phyloP scores from a whole-genome alignment of 2,888 invertebrate species.

The Euzetes globulus region DNA sequence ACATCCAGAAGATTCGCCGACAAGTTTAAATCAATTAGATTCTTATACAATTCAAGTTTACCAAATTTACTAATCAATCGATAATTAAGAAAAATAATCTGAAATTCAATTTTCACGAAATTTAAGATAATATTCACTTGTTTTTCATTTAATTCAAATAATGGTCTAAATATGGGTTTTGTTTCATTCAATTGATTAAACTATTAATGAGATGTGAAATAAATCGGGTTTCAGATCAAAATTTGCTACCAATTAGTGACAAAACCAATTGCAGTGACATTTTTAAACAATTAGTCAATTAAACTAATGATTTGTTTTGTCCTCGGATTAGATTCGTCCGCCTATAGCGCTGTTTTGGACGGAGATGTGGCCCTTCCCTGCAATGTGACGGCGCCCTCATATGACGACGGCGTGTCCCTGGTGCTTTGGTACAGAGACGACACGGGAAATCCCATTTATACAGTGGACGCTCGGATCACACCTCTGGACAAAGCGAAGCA shows the following conservation, averaged over 20 bases:
- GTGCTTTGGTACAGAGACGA: conserved; percentile 38
- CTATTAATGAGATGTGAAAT: too few relatives aligned
- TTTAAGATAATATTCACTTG: neutral
- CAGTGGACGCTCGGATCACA: conserved; percentile 35
- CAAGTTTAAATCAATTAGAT: too few relatives aligned
- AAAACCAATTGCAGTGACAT: too few relatives aligned
- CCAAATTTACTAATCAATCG: too few relatives aligned
- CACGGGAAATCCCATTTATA: conserved; percentile 35
- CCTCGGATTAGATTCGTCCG: conserved; percentile 30
- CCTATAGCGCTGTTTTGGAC: conserved; percentile 30
- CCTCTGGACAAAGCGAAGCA: conserved; percentile 33
- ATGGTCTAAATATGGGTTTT: too few relatives aligned
- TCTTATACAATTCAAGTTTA: too few relatives aligned
- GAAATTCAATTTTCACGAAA: too few relatives aligned
- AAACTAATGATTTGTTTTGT: neutral
- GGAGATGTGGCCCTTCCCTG: conserved; percentile 32
- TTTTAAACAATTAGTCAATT: neutral
- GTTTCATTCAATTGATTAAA: too few relatives aligned
- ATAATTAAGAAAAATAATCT: too few relatives aligned
- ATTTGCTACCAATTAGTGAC: too few relatives aligned
- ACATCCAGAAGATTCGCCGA: too few relatives aligned
- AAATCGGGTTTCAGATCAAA: too few relatives aligned
- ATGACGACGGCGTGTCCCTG: conserved; percentile 34
- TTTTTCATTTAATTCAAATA: neutral
- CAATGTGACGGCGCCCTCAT: conserved; percentile 33